A percentile compares a stretch with the other conserved stretches of the same genome.
These are phyloP conservation scores for Pachycephala philippinensis DNA, from an alignment of 2,113 vertebrate species.

Conservation along the genomic window DNA sequence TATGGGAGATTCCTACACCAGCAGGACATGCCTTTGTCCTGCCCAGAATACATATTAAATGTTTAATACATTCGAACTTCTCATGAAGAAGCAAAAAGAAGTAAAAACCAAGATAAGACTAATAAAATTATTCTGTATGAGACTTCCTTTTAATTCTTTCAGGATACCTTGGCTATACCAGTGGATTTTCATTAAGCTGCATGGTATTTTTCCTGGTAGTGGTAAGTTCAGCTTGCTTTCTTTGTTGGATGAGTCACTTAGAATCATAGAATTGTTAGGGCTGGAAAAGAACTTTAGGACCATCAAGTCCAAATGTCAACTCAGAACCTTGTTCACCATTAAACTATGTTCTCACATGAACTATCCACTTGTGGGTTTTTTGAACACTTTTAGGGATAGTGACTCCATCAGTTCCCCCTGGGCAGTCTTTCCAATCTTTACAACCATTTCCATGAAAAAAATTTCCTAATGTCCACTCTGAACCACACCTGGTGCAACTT, in stretches of 20 bases:
- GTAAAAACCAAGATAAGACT: background rate
- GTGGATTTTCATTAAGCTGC: slow-evolving; percentile 81
- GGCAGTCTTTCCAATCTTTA: background rate
- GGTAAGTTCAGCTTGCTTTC: slow-evolving; percentile 76
- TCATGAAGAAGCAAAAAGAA: background rate
- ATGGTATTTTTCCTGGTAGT: slow-evolving; percentile 93
- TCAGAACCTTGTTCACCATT: background rate
- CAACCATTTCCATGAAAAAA: background rate
- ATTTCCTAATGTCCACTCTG: background rate
- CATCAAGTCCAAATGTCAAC: background rate
- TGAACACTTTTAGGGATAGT: background rate
- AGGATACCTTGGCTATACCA: slow-evolving; percentile 84
- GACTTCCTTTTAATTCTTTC: slow-evolving; percentile 45
- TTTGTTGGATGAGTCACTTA: background rate
- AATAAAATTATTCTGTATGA: background rate
- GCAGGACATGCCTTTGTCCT: background rate
- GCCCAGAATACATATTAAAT: background rate
- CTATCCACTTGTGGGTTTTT: background rate
- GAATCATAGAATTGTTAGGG: background rate
- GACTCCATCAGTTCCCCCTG: background rate
- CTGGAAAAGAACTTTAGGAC: background rate
- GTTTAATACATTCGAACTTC: background rate
- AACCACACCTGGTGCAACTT: background rate
- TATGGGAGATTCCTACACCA: background rate
- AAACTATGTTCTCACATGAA: background rate